Percentiles rank a stretch among this genome's conserved stretches.
Evolutionary conservation across 2,888 invertebrate genomes (phyloP).

Genomic region (Polyploca ridens): DNA sequence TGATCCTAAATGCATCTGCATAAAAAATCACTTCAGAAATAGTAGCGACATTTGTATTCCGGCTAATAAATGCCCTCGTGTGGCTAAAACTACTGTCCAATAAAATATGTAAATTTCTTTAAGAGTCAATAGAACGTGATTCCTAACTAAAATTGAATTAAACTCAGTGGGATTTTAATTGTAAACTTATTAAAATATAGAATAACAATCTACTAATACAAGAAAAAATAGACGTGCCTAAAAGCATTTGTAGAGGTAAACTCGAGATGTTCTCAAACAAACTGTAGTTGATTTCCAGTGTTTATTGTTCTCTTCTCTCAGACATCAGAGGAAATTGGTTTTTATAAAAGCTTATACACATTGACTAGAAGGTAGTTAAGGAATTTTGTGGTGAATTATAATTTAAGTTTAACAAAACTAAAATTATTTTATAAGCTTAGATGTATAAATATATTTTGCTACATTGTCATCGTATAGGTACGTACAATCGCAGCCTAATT

Average conservation of each 20-base stretch:
- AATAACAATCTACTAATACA: neutral
- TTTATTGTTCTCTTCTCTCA: constrained; percentile 8
- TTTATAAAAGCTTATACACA: constrained; percentile 7
- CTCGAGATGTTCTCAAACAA: constrained; percentile 14
- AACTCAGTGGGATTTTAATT: neutral
- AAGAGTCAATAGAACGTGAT: neutral
- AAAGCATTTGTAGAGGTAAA: constrained; percentile 1
- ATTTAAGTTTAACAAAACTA: no score
- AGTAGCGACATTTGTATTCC: constrained; percentile 40
- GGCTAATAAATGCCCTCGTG: constrained; percentile 1
- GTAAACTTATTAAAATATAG: neutral
- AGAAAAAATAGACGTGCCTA: neutral
- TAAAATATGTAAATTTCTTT: neutral
- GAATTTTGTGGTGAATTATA: no score
- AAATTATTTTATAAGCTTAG: no score
- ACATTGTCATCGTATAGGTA: no score
- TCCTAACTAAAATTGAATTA: neutral
- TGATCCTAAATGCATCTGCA: constrained; percentile 50
- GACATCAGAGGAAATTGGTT: constrained; percentile 7
- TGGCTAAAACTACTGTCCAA: neutral
- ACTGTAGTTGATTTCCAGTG: constrained; percentile 8
- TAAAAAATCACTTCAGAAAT: constrained; percentile 44
- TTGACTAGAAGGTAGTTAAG: neutral
- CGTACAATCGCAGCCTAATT: no score
- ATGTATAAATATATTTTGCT: no score